These are phyloP conservation scores for Eupithecia subumbrata DNA, from an alignment of 2,888 invertebrate species.

Conservation along the genomic window DNA sequence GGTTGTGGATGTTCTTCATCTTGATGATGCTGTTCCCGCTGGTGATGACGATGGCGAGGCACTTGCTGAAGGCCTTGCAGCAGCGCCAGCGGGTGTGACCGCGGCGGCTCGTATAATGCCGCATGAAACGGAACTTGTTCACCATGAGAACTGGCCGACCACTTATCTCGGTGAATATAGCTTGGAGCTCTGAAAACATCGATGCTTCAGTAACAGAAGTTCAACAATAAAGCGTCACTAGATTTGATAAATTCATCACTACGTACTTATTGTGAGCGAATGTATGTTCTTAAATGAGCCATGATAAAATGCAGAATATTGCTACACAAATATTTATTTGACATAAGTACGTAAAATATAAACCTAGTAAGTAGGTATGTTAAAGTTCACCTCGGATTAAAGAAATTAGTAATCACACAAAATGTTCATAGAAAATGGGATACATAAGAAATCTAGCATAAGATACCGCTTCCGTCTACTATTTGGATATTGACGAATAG, in stretches of 20 bases:
- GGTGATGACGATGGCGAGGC: conserved; percentile 72
- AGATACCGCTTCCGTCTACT: neutral
- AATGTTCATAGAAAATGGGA: neutral
- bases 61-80: conserved; percentile 67
- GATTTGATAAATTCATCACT: neutral
- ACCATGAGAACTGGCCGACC: conserved; percentile 66
- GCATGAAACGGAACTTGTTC: conserved; percentile 64
- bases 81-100: conserved; percentile 72
- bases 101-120: conserved; percentile 64
- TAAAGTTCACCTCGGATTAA: neutral
- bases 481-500: neutral
- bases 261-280: neutral
- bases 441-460: neutral
- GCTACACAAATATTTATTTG: conserved; percentile 11
- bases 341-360: neutral
- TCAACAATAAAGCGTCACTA: neutral
- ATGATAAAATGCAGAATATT: neutral
- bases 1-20: conserved; percentile 70
- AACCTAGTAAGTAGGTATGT: neutral
- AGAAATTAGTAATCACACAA: neutral
- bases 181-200: conserved; percentile 38
- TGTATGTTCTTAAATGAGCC: neutral
- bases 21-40: conserved; percentile 62
- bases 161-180: conserved; percentile 51
- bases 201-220: conserved; percentile 26